A percentile compares a stretch with the other conserved stretches of the same genome.
Conservation (phyloP, 1,140 invertebrate genomes). For the Halesus radiatus region DNA sequence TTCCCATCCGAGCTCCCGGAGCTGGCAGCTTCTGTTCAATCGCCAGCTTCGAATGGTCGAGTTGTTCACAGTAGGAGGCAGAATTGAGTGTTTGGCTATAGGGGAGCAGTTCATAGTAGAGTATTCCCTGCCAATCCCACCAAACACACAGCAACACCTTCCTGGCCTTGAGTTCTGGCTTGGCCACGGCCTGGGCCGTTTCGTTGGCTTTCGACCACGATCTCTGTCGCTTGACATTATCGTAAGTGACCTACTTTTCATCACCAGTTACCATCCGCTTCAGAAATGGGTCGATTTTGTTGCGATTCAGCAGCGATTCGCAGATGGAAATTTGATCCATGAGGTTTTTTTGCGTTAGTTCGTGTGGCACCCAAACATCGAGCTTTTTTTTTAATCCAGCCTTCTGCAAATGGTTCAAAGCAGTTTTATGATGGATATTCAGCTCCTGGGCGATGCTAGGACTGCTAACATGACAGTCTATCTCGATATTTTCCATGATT, state of each 20-base stretch:
- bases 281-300: constrained; percentile 24
- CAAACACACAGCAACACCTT: constrained; percentile 26
- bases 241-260: constrained; percentile 19
- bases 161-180: constrained; percentile 9
- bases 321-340: constrained; percentile 18
- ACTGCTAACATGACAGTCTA: too few species aligned
- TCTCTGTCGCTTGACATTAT: constrained; percentile 22
- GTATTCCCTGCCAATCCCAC: constrained; percentile 22
- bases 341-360: constrained; percentile 15
- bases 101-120: constrained; percentile 15
- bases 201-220: constrained; percentile 14
- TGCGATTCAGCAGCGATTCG: constrained; percentile 20
- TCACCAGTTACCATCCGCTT: constrained; percentile 22
- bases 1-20: constrained; percentile 22
- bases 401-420: not conserved
- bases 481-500: too few species aligned
- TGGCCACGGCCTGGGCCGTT: constrained; percentile 5
- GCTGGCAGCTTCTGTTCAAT: constrained; percentile 11
- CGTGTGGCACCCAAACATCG: constrained; percentile 22
- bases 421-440: too few species aligned
- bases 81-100: constrained; percentile 1
- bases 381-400: constrained; percentile 18
- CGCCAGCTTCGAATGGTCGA: constrained; percentile 6
- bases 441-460: too few species aligned
- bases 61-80: constrained; percentile 11